Evolutionary conservation across 1,140 invertebrate genomes (phyloP), one percentile per base, ranked within the genome.

Genomic region (Halictus rubicundus): DNA sequence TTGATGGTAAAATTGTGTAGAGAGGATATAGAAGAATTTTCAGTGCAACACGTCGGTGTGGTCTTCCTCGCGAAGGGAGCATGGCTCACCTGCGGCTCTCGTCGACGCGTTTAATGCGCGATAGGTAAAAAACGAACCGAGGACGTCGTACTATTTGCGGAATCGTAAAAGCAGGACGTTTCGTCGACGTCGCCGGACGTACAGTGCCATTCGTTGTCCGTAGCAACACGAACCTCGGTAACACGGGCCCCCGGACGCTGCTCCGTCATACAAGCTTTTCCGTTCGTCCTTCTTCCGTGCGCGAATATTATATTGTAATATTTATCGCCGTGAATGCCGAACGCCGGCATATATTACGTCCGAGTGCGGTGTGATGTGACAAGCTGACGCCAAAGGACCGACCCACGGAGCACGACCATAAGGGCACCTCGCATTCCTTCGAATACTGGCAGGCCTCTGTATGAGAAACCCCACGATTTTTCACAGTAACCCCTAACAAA

Each of bases 241-340:
- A 32, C 21, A 25, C 27, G 32, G 37, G 23, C 14, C 57, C 23
- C 68, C 21, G 46, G 23, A 23, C 68, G 52, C 32, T 61, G 72
- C 60, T 70, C 68, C 82, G 63, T 81, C 83, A 66, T 80, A 60
- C 66, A 39, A 12, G 42, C 14, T 52, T 57, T 65, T 10, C 72
- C 59, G 19, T 70, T 66, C 61, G 52, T 59, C 61, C 61, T 21
- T 39, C 39, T 1, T 46, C n/a, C 64, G 57, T 9, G 16, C 52
- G 49, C 59, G 82, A 68, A 81, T 84, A 86, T 85, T 86, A 78
- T 81, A 72, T 77, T 65, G 80, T 81, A 77, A 85, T 85, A 85
- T 84, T 86, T 85, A 84, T 84, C 64, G 70, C 60, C 78, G 64
- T 49, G 82, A 69, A 81, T n/a, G 69, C 49, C 80, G 85, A 86